Conservation (phyloP, 2,797 vertebrate genomes). For the Danionella dracula region DNA sequence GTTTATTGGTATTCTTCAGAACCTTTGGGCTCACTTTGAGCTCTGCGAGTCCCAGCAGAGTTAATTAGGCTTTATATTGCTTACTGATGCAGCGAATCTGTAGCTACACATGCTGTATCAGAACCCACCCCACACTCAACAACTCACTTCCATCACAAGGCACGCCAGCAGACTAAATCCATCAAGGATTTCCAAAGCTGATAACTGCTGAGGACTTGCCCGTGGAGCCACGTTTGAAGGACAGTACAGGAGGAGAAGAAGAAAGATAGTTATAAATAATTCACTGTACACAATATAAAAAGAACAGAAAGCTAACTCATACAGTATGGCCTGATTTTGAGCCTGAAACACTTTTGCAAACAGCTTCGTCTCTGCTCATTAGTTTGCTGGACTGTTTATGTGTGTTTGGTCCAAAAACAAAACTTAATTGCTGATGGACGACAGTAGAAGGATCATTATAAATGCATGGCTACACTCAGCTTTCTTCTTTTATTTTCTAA, state of each 20-base stretch:
- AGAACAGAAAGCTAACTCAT: background rate
- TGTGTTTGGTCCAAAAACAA: background rate
- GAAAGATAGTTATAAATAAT: conserved; percentile 21
- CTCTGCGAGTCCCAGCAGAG: conserved; percentile 39
- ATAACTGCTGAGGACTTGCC: conserved; percentile 24
- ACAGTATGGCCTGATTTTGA: background rate
- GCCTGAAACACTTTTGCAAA: too few species aligned
- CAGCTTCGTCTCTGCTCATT: conserved; percentile 7
- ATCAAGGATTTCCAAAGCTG: conserved; percentile 25
- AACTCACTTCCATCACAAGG: conserved; percentile 20
- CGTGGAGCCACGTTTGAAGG: conserved; percentile 14
- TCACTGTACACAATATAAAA: conserved; percentile 7
- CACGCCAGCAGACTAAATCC: conserved; percentile 17
- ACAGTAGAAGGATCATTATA: background rate
- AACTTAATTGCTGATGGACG: background rate
- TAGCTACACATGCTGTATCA: conserved; percentile 28
- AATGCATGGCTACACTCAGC: background rate
- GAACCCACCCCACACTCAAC: conserved; percentile 15
- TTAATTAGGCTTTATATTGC: conserved; percentile 48
- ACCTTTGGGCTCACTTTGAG: conserved; percentile 35
- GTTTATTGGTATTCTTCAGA: conserved; percentile 46
- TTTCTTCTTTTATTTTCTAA: background rate
- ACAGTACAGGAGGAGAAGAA: background rate
- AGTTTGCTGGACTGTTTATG: background rate
- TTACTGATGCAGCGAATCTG: conserved; percentile 42